phyloP scores from a whole-genome alignment of 2,888 invertebrate genomes.

The Dryadula phaetusa region DNA sequence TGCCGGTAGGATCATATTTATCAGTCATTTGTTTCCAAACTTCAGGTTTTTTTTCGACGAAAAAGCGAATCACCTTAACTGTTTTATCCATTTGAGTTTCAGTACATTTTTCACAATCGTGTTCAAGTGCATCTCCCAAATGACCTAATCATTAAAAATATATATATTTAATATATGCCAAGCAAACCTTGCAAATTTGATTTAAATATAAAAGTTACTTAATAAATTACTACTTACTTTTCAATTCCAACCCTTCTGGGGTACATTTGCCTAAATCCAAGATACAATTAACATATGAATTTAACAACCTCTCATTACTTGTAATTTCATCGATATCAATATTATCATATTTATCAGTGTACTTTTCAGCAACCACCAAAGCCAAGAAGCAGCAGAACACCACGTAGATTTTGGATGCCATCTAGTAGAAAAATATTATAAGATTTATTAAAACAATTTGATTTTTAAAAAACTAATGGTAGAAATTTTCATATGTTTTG shows the following conservation, averaged over 20 bases:
- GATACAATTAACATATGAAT: slow-evolving; percentile 88
- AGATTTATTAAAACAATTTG: background rate
- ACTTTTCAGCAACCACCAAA: slow-evolving; percentile 52
- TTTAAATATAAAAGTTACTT: background rate
- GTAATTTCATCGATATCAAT: slow-evolving; percentile 88
- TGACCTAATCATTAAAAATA: slow-evolving; percentile 62
- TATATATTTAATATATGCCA: background rate
- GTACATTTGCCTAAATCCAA: slow-evolving; percentile 87
- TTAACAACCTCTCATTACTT: slow-evolving; percentile 86
- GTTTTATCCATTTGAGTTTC: slow-evolving; percentile 84
- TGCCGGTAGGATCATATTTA: slow-evolving; percentile 88
- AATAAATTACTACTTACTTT: slow-evolving; percentile 73
- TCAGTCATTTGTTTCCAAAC: slow-evolving; percentile 86
- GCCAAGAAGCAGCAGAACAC: slow-evolving; percentile 3
- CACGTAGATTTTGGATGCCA: background rate
- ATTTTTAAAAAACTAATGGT: background rate
- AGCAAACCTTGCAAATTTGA: no score
- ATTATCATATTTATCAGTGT: slow-evolving; percentile 89
- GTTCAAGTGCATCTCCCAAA: slow-evolving; percentile 86
- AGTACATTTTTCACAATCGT: slow-evolving; percentile 86
- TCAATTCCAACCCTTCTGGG: slow-evolving; percentile 88
- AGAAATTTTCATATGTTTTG: background rate
- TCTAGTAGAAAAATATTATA: background rate
- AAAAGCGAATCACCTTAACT: slow-evolving; percentile 86
- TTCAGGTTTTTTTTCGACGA: slow-evolving; percentile 86